These are phyloP conservation scores for Vanessa tameamea DNA, from an alignment of 1,140 invertebrate species.

Conservation along the genomic window DNA sequence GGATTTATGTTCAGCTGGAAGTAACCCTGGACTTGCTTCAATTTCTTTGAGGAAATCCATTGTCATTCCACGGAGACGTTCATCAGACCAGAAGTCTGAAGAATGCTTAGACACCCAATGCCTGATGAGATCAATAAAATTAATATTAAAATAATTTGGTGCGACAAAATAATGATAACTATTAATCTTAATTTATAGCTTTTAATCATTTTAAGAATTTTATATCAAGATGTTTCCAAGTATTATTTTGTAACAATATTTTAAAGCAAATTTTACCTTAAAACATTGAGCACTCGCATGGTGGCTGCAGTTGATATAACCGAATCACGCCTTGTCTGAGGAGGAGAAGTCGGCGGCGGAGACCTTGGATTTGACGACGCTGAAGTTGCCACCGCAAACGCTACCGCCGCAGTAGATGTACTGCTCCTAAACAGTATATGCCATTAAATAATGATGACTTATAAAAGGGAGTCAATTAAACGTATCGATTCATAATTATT, in stretches of 20 bases:
- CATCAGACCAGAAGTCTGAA: conserved; percentile 92
- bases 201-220: no score
- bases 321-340: conserved; percentile 85
- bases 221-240: neutral
- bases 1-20: conserved; percentile 94
- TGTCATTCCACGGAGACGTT: conserved; percentile 87
- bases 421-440: conserved; percentile 86
- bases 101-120: conserved; percentile 87
- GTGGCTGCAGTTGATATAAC: conserved; percentile 95
- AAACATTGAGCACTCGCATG: conserved; percentile 94
- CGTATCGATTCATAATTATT: neutral
- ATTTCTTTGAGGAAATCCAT: conserved; percentile 95
- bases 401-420: conserved; percentile 93
- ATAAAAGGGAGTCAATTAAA: neutral
- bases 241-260: neutral
- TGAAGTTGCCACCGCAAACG: conserved; percentile 95
- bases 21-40: conserved; percentile 90
- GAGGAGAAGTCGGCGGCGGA: conserved; percentile 63
- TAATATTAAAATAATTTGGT: neutral
- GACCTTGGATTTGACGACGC: conserved; percentile 90
- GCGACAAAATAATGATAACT: no score
- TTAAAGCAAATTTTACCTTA: conserved; percentile 76
- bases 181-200: no score
- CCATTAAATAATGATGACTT: conserved; percentile 16
- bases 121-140: conserved; percentile 44